These are phyloP conservation scores for Galaxias olidus DNA, from an alignment of 2,797 vertebrate species.

Conservation along the genomic window DNA sequence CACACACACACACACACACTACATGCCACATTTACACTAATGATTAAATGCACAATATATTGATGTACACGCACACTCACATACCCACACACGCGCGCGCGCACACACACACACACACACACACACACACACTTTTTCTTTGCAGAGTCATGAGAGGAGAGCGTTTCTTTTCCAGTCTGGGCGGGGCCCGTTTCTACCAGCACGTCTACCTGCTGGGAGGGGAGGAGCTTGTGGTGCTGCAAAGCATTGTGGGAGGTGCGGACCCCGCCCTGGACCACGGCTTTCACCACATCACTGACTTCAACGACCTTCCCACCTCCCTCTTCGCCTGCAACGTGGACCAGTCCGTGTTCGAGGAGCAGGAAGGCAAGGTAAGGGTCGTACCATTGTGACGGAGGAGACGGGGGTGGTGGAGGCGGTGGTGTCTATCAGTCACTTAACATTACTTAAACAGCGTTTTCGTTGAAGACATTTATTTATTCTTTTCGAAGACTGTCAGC, in stretches of 20 bases:
- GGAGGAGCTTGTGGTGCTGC: slow-evolving; percentile 75
- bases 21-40: neutral
- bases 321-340: slow-evolving; percentile 86
- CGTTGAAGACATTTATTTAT: neutral
- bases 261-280: slow-evolving; percentile 70
- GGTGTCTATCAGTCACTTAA: neutral
- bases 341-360: slow-evolving; percentile 84
- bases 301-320: slow-evolving; percentile 84
- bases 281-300: slow-evolving; percentile 83
- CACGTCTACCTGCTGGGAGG: slow-evolving; percentile 63
- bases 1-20: neutral
- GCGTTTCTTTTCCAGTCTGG: slow-evolving; percentile 77
- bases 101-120: neutral
- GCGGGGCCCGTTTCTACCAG: slow-evolving; percentile 64
- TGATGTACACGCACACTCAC: neutral
- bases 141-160: slow-evolving; percentile 82
- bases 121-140: neutral
- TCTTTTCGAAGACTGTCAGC: too few species aligned
- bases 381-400: neutral
- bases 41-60: too few species aligned
- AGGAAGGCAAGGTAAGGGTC: slow-evolving; percentile 78
- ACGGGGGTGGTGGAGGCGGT: neutral
- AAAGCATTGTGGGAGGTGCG: slow-evolving; percentile 64
- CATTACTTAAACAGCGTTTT: neutral
- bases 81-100: neutral